These are phyloP conservation scores for Euthynnus affinis DNA, from an alignment of 2,797 vertebrate species.

Conservation along the genomic window DNA sequence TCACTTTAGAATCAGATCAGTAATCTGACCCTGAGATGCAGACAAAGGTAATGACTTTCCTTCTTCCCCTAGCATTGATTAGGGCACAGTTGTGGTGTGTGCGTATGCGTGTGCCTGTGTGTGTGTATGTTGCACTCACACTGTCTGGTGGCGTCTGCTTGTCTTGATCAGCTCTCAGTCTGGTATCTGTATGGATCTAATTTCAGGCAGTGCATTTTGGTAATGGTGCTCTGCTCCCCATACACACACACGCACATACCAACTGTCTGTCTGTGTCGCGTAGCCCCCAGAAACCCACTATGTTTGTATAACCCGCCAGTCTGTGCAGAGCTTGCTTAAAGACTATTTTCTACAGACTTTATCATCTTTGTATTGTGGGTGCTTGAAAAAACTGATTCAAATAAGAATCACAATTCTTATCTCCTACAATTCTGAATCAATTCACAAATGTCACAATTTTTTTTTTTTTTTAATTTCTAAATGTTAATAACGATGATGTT, in stretches of 20 bases:
- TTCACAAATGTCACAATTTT: too few species aligned
- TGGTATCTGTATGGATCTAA: slow-evolving; percentile 87
- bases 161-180: slow-evolving; percentile 90
- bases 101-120: slow-evolving; percentile 27
- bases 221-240: slow-evolving; percentile 79
- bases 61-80: slow-evolving; percentile 86
- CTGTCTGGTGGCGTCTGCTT: slow-evolving; percentile 88
- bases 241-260: slow-evolving; percentile 18
- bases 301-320: slow-evolving; percentile 47
- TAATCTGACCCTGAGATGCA: slow-evolving; percentile 86
- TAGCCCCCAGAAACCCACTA: slow-evolving; percentile 55
- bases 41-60: slow-evolving; percentile 87
- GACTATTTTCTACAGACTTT: slow-evolving; percentile 62
- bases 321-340: neutral
- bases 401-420: too few species aligned
- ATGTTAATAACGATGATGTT: too few species aligned
- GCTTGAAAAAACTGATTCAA: too few species aligned
- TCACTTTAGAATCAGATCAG: slow-evolving; percentile 83
- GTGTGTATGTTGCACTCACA: slow-evolving; percentile 60
- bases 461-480: too few species aligned
- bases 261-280: slow-evolving; percentile 53
- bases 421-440: too few species aligned
- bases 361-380: slow-evolving; percentile 10
- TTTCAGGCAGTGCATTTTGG: slow-evolving; percentile 88
- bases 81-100: slow-evolving; percentile 70